phyloP scores from a whole-genome alignment of 2,888 invertebrate species.

The Choristoneura rosaceana region DNA sequence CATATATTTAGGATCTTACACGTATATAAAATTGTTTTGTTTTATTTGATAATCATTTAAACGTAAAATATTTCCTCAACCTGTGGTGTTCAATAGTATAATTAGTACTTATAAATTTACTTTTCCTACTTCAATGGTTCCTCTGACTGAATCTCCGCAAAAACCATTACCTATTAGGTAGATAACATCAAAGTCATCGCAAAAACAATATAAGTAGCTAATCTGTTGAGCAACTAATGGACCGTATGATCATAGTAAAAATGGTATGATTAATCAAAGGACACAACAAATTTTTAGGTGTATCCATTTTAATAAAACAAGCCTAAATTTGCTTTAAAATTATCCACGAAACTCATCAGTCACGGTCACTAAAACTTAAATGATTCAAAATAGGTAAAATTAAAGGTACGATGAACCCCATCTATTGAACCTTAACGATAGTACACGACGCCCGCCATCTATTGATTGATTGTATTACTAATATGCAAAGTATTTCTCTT shows the following conservation, averaged over 20 bases:
- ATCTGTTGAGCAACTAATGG: slow-evolving; percentile 38
- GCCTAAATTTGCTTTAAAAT: too few relatives aligned
- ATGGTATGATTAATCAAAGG: background rate
- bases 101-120: too few relatives aligned
- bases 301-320: background rate
- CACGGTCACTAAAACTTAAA: too few relatives aligned
- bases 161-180: background rate
- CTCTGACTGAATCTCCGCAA: background rate
- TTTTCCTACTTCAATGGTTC: background rate
- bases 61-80: too few relatives aligned
- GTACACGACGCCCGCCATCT: background rate
- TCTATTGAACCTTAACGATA: background rate
- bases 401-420: background rate
- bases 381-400: background rate
- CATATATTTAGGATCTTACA: too few relatives aligned
- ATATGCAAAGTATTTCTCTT: background rate
- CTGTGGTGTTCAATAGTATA: background rate
- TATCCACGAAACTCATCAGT: too few relatives aligned
- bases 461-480: background rate
- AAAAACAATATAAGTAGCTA: slow-evolving; percentile 29
- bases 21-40: too few relatives aligned
- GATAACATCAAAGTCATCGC: background rate
- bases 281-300: background rate
- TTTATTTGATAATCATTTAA: too few relatives aligned
- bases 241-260: too few relatives aligned